Evolutionary conservation across 2,888 invertebrate species (phyloP).

Genomic region (Megamerina dolium): DNA sequence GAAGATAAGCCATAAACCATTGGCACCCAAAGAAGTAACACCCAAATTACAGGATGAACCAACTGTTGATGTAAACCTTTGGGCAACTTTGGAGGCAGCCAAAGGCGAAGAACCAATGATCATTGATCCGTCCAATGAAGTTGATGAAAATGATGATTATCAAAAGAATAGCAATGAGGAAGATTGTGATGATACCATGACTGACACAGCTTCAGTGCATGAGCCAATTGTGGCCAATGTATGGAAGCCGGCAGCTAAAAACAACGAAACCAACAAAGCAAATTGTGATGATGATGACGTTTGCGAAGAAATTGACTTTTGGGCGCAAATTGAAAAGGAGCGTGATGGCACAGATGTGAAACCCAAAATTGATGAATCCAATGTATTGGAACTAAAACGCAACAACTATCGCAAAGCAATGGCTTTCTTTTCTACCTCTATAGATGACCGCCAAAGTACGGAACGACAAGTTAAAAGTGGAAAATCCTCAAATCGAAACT

Average conservation of each 20-base stretch:
- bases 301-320: slow-evolving; percentile 19
- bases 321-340: slow-evolving; percentile 15
- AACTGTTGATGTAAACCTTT: slow-evolving; percentile 29
- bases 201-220: slow-evolving; percentile 30
- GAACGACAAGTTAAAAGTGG: slow-evolving; percentile 20
- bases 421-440: slow-evolving; percentile 43
- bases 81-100: slow-evolving; percentile 34
- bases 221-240: slow-evolving; percentile 28
- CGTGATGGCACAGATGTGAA: slow-evolving; percentile 14
- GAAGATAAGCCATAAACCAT: slow-evolving; percentile 33
- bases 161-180: slow-evolving; percentile 10
- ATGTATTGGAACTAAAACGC: slow-evolving; percentile 37
- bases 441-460: slow-evolving; percentile 37
- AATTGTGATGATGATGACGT: no score
- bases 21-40: slow-evolving; percentile 31
- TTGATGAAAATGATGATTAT: slow-evolving; percentile 15
- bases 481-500: slow-evolving; percentile 16
- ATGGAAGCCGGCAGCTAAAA: slow-evolving; percentile 20
- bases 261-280: slow-evolving; percentile 1
- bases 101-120: slow-evolving; percentile 33
- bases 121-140: slow-evolving; percentile 27
- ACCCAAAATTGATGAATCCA: slow-evolving; percentile 26
- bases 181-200: slow-evolving; percentile 16
- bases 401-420: slow-evolving; percentile 44
- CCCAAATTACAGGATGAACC: slow-evolving; percentile 32